Percentiles rank a stretch among this genome's conserved stretches.
phyloP scores from a whole-genome alignment of 2,888 invertebrate species.

The Gymnoscelis rufifasciata region DNA sequence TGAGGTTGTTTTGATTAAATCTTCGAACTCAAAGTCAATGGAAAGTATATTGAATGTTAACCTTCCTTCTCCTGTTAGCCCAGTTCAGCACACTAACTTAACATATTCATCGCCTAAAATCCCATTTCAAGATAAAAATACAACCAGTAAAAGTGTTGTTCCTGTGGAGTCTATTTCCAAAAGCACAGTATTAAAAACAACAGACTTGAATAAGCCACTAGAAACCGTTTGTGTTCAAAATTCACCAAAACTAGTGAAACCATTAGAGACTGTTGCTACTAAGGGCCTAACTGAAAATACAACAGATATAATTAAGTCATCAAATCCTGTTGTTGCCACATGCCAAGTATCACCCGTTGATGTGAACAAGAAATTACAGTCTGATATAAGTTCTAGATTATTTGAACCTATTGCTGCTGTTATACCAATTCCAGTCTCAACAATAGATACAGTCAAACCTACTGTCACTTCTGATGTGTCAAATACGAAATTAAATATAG shows the following conservation, averaged over 20 bases:
- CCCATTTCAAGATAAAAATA: neutral
- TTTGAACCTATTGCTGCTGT: too few species aligned
- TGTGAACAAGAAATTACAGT: neutral
- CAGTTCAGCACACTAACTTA: neutral
- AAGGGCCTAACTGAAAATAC: neutral
- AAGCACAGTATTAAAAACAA: neutral
- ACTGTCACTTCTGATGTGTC: too few species aligned
- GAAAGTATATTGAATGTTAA: too few species aligned
- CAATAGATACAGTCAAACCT: too few species aligned
- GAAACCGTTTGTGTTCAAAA: too few species aligned
- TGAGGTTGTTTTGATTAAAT: neutral
- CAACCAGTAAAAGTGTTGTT: too few species aligned
- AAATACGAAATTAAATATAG: too few species aligned
- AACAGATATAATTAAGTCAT: neutral
- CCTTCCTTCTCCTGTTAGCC: too few species aligned
- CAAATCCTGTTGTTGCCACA: neutral
- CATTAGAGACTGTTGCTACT: too few species aligned
- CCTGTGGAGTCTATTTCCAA: neutral
- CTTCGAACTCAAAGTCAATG: neutral
- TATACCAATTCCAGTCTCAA: too few species aligned
- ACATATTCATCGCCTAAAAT: neutral
- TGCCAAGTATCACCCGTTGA: neutral
- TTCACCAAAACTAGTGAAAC: too few species aligned
- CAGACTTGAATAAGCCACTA: neutral
- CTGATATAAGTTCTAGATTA: too few species aligned